These are phyloP conservation scores for Sitta europaea DNA, from an alignment of 2,113 vertebrate genomes.

Conservation along the genomic window DNA sequence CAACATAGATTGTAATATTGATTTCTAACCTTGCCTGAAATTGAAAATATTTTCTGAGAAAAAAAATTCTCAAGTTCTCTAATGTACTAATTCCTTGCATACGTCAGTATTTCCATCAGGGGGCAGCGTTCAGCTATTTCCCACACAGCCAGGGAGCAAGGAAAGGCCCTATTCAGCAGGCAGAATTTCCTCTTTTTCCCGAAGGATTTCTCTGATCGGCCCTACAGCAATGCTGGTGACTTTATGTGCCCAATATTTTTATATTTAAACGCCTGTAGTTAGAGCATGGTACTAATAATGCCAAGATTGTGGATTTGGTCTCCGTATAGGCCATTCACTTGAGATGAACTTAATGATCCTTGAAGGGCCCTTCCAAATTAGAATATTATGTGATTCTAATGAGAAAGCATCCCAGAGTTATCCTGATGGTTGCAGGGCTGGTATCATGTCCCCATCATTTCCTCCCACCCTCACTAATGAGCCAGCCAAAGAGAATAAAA, in stretches of 20 bases:
- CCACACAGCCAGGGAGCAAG: background rate
- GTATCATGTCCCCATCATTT: background rate
- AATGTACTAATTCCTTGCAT: background rate
- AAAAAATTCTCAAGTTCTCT: background rate
- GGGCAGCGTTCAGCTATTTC: background rate
- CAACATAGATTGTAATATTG: background rate
- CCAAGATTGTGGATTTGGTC: background rate
- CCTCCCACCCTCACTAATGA: background rate
- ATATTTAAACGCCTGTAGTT: background rate
- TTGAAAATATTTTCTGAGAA: background rate
- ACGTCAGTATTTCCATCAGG: background rate
- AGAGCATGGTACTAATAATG: background rate
- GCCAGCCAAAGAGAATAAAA: background rate
- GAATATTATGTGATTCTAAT: background rate
- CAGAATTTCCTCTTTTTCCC: background rate
- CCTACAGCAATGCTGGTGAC: background rate
- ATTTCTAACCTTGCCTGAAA: background rate
- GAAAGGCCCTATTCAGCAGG: background rate
- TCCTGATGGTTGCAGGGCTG: background rate
- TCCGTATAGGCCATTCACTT: background rate
- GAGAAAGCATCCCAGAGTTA: background rate
- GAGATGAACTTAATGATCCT: background rate
- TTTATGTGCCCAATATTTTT: background rate
- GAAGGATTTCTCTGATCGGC: background rate
- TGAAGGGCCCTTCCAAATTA: background rate